These are phyloP conservation scores for Rhinolophus ferrumequinum DNA, from an alignment of 2,113 vertebrate species.

Conservation along the genomic window DNA sequence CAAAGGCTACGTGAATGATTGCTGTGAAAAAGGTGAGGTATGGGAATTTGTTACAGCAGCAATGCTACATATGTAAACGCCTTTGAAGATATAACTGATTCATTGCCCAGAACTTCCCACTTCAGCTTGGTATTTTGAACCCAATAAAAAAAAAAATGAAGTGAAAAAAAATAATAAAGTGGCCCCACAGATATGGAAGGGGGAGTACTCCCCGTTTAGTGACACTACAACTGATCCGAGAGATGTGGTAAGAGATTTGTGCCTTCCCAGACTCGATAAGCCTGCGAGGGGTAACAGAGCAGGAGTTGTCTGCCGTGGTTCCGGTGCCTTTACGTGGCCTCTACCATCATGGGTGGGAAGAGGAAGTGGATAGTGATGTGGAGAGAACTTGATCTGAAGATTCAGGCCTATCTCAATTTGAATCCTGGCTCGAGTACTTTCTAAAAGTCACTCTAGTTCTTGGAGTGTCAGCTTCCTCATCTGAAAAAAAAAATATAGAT, in stretches of 20 bases:
- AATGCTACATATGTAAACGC: not conserved
- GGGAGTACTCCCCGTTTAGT: not conserved
- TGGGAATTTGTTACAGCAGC: not conserved
- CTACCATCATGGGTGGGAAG: not conserved
- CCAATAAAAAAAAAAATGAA: not conserved
- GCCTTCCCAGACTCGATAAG: not conserved
- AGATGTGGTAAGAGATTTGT: not conserved
- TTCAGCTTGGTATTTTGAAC: not conserved
- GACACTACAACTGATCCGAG: not conserved
- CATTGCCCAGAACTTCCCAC: not conserved
- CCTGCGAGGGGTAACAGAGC: not conserved
- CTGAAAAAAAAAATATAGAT: not conserved
- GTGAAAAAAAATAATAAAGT: not conserved
- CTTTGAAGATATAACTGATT: not conserved
- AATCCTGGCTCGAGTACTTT: not conserved
- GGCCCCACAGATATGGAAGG: not conserved
- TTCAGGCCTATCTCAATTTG: not conserved
- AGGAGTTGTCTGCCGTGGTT: not conserved
- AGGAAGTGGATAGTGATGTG: not conserved
- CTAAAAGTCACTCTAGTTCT: not conserved
- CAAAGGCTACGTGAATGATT: not conserved
- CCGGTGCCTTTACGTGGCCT: not conserved
- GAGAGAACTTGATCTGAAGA: not conserved
- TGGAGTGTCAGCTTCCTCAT: not conserved
- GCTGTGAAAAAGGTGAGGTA: not conserved